A percentile compares a stretch with the other conserved stretches of the same genome.
These are phyloP conservation scores for Rhinichthys osculus DNA, from an alignment of 2,797 vertebrate genomes.

Conservation along the genomic window DNA sequence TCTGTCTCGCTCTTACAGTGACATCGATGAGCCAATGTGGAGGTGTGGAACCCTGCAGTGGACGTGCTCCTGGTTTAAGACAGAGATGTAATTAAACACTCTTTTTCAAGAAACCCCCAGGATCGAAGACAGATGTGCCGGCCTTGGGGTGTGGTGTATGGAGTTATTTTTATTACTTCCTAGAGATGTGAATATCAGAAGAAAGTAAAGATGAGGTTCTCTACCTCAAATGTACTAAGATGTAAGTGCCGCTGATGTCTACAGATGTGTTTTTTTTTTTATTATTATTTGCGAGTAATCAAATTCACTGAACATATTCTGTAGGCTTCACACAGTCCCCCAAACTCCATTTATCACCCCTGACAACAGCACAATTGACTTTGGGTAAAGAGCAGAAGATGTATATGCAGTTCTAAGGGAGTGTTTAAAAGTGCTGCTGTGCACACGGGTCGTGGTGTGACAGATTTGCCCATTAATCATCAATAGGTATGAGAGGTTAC, in stretches of 20 bases:
- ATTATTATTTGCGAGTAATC: constrained; percentile 55
- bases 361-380: constrained; percentile 77
- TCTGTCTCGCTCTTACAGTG: neutral
- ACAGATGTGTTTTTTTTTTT: constrained; percentile 63
- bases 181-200: constrained; percentile 64
- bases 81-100: constrained; percentile 55
- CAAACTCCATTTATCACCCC: constrained; percentile 80
- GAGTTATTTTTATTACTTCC: constrained; percentile 44
- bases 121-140: constrained; percentile 49
- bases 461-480: constrained; percentile 47
- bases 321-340: constrained; percentile 67
- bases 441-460: constrained; percentile 15
- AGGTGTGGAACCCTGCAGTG: neutral
- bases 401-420: constrained; percentile 65
- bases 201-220: constrained; percentile 68
- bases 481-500: constrained; percentile 40
- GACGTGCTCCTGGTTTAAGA: constrained; percentile 45
- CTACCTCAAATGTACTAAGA: constrained; percentile 67
- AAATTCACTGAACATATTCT: constrained; percentile 72
- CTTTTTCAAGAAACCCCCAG: constrained; percentile 50
- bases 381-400: constrained; percentile 74
- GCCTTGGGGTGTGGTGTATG: constrained; percentile 40
- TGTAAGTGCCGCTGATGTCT: constrained; percentile 60
- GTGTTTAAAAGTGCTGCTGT: constrained; percentile 68
- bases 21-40: neutral